Percentiles rank a stretch among this genome's conserved stretches.
phyloP scores from a whole-genome alignment of 2,113 vertebrate genomes.

The Camelus bactrianus region DNA sequence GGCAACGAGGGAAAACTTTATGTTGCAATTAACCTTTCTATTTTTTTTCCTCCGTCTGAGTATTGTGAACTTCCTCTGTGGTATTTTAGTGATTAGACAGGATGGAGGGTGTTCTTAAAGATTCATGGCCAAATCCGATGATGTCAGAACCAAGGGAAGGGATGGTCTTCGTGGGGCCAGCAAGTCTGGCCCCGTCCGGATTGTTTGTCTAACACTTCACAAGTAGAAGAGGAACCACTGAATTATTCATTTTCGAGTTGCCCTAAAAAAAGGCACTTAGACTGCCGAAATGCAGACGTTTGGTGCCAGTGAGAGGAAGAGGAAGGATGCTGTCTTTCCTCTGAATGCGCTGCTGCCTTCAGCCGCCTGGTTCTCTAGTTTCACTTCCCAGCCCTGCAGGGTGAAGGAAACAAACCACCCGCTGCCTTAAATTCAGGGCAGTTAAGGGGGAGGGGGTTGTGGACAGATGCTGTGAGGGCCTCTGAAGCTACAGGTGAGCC shows the following conservation, averaged over 20 bases:
- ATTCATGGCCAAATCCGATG: constrained; percentile 55
- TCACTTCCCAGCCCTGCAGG: background rate
- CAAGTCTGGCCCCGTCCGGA: constrained; percentile 80
- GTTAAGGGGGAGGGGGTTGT: background rate
- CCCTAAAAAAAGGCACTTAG: constrained; percentile 79
- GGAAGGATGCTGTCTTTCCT: constrained; percentile 55
- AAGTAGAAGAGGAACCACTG: constrained; percentile 75
- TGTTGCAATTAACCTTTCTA: constrained; percentile 67
- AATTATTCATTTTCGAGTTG: constrained; percentile 79
- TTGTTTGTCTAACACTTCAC: constrained; percentile 82
- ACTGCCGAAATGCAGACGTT: constrained; percentile 63
- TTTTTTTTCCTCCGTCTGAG: constrained; percentile 50
- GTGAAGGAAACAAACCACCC: background rate
- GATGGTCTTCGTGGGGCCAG: constrained; percentile 74
- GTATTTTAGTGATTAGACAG: constrained; percentile 78
- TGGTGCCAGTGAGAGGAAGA: constrained; percentile 68
- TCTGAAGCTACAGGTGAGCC: constrained; percentile 7
- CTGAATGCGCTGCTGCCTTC: background rate
- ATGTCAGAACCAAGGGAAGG: constrained; percentile 61
- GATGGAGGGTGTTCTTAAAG: constrained; percentile 74
- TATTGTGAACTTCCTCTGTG: constrained; percentile 72
- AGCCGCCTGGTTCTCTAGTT: background rate
- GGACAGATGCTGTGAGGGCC: background rate
- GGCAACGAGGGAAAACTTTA: constrained; percentile 44
- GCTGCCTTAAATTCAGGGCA: background rate